Evolutionary conservation across 2,113 vertebrate species (phyloP).

Genomic region (Narcine bancroftii): DNA sequence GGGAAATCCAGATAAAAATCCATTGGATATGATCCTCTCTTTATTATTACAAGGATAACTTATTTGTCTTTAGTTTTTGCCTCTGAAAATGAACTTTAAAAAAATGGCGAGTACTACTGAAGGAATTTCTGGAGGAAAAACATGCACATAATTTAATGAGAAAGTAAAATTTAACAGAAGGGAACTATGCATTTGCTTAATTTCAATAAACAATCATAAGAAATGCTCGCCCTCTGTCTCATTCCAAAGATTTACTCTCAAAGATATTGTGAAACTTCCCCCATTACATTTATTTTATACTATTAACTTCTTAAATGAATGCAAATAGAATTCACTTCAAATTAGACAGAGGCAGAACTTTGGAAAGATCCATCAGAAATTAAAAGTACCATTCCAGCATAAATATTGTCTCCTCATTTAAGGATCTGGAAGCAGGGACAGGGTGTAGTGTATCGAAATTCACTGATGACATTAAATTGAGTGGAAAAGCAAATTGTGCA

Average conservation of each 20-base stretch:
- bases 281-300: neutral
- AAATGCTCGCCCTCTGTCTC: neutral
- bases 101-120: neutral
- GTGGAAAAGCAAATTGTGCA: too few species aligned
- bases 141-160: neutral
- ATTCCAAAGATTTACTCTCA: neutral
- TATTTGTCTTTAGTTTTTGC: neutral
- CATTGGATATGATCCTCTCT: neutral
- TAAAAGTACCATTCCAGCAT: too few species aligned
- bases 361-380: neutral
- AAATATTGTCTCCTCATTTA: too few species aligned
- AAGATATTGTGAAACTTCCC: too few species aligned
- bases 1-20: neutral
- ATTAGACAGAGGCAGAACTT: neutral
- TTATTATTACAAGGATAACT: neutral
- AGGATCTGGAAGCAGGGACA: too few species aligned
- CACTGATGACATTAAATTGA: too few species aligned
- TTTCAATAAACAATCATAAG: neutral
- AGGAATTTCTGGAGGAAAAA: neutral
- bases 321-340: neutral
- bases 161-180: neutral
- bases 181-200: neutral
- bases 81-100: neutral
- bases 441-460: too few species aligned
- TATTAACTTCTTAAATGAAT: neutral